phyloP scores from a whole-genome alignment of 2,113 vertebrate species.

The Pelobates fuscus region DNA sequence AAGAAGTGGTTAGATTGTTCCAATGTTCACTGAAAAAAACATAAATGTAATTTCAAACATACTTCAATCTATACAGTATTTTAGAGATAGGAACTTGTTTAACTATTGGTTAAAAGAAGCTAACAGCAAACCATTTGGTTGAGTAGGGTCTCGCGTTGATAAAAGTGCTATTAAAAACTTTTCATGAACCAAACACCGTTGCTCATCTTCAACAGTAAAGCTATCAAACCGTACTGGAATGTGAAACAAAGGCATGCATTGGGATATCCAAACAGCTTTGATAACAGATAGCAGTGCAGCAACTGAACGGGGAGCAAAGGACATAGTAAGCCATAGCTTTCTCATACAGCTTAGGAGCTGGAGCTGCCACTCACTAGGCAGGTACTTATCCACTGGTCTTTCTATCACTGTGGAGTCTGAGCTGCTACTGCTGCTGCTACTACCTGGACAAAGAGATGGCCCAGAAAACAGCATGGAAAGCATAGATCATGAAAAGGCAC shows the following conservation, averaged over 20 bases:
- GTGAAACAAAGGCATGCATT: slow-evolving; percentile 67
- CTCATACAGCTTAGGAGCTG: slow-evolving; percentile 61
- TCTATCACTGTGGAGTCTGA: slow-evolving; percentile 82
- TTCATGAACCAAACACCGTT: neutral
- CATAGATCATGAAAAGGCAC: slow-evolving; percentile 60
- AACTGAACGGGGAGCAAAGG: slow-evolving; percentile 63
- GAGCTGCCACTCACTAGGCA: slow-evolving; percentile 88
- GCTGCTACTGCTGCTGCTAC: slow-evolving; percentile 83
- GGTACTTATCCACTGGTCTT: slow-evolving; percentile 82
- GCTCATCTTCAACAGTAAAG: slow-evolving; percentile 48
- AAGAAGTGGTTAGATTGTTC: too few species aligned
- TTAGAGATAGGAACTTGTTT: too few species aligned
- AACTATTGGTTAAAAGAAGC: too few species aligned
- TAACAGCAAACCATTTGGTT: too few species aligned
- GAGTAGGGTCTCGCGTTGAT: too few species aligned
- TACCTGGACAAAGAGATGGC: slow-evolving; percentile 82
- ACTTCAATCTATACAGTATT: too few species aligned
- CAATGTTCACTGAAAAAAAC: too few species aligned
- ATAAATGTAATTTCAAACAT: too few species aligned
- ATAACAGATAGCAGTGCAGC: slow-evolving; percentile 61
- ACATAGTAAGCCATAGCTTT: slow-evolving; percentile 71
- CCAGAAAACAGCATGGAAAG: slow-evolving; percentile 57
- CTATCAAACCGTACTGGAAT: slow-evolving; percentile 50
- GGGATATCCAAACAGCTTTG: slow-evolving; percentile 48
- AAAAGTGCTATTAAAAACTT: neutral